Conservation (phyloP, 2,113 vertebrate genomes). For the Ondatra zibethicus region DNA sequence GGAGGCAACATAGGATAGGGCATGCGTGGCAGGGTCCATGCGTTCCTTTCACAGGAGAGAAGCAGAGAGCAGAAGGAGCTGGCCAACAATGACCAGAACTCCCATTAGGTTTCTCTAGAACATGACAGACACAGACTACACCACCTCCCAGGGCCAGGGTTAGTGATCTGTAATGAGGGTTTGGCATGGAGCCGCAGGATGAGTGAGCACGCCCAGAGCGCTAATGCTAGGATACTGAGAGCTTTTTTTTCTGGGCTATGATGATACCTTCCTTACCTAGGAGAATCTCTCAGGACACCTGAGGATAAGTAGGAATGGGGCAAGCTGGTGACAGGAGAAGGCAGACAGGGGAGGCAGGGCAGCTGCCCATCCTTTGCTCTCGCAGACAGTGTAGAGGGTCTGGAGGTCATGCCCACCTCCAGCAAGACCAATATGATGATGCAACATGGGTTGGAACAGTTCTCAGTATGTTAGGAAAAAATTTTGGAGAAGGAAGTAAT, state of each 20-base stretch:
- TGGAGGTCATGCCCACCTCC: neutral
- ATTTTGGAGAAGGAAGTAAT: neutral
- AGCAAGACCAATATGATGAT: neutral
- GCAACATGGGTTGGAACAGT: neutral
- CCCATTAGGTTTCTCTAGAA: neutral
- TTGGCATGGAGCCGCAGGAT: neutral
- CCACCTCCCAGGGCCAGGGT: neutral
- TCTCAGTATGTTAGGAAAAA: neutral
- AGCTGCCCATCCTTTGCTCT: neutral
- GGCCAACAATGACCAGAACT: neutral
- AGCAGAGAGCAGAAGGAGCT: neutral
- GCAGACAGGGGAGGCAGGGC: no score
- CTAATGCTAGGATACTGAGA: neutral
- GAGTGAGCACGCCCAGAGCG: fast-evolving
- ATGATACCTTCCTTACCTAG: neutral
- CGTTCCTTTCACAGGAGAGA: neutral
- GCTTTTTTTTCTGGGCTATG: no score
- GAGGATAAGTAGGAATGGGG: neutral
- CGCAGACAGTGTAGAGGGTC: neutral
- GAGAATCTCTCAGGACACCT: neutral
- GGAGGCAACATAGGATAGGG: neutral
- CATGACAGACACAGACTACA: neutral
- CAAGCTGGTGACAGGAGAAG: fast-evolving
- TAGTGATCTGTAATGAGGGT: neutral
- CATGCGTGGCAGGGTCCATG: neutral